Base-by-base conservation (phyloP, 2,797 vertebrate genomes). In the Chromis chromis region DNA sequence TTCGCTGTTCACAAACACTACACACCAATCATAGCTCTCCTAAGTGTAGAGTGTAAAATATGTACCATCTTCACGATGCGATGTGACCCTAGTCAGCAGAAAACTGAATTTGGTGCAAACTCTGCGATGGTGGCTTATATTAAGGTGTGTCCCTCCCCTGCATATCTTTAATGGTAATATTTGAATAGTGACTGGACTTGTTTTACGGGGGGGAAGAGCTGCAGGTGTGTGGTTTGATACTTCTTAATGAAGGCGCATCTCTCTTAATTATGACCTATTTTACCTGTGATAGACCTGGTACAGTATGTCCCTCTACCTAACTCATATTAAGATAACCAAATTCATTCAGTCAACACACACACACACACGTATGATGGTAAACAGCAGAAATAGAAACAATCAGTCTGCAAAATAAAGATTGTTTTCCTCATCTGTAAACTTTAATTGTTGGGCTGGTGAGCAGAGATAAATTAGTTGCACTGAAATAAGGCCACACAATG, bases 381-480 rank as follows among this genome's bases (percentile, higher is more conserved):
- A 22, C 17, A 71, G 28, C 4, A 59, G 28, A 1, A 14, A 22
- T 69, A 66, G 19, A 76, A 44, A 70, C 6, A 14, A 53, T 65
- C 28, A 46, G 40, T 22, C 14, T 40, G 8, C 78, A 65, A 80
- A 58, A 63, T 55, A 73, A 63, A 83, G 57, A 22, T 10, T 10
- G 21, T 50, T 50, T 50, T 50, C 22, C 22, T 50, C 52, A 19
- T 46, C 27, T 86, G 72, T 91, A 89, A 89, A 91, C 82, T 13
- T 84, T 76, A 53, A 84, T 71, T 84, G 25, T 46, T 80, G 36
- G 75, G 77, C 73, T 81, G 79, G 81, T 81, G 76, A 84, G 74
- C 74, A 68, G 36, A 74, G 4, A 80, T 25, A 39, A 22, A 70
- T 71, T 28, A 85, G 46, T 77, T 78, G 48, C 72, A 90, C 68